Evolutionary conservation across 2,888 invertebrate genomes (phyloP).

Genomic region (Galeruca laticollis): DNA sequence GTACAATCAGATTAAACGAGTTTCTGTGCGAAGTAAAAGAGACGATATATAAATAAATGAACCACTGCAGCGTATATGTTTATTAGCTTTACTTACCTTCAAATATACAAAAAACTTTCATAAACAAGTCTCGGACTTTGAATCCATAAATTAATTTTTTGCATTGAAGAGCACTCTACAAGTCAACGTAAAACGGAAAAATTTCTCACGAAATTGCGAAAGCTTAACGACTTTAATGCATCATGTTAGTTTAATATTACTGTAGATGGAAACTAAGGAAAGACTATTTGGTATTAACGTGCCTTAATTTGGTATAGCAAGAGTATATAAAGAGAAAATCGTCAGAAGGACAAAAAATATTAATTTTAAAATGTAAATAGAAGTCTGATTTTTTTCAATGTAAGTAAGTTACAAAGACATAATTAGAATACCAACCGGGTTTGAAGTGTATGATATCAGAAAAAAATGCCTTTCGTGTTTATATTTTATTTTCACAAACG

Average conservation of each 20-base stretch:
- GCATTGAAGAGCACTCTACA: conserved; percentile 21
- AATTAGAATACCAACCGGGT: no score
- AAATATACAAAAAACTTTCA: conserved; percentile 21
- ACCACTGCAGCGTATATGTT: background rate
- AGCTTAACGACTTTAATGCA: conserved; percentile 20
- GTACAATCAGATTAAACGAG: background rate
- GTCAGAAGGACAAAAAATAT: no score
- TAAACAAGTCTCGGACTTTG: conserved; percentile 13
- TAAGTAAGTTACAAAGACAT: no score
- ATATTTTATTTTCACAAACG: background rate
- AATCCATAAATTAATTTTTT: conserved; percentile 26
- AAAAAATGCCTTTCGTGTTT: no score
- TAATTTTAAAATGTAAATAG: no score
- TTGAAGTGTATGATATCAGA: no score
- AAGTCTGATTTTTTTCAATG: no score
- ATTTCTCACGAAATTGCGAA: conserved; percentile 16
- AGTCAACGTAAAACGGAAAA: conserved; percentile 20
- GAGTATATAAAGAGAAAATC: background rate
- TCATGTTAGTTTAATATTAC: conserved; percentile 12
- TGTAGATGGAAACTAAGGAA: conserved; percentile 8
- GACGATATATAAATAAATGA: background rate
- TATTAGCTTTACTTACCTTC: background rate
- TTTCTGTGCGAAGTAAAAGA: no score
- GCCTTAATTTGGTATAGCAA: background rate
- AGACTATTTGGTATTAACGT: conserved; percentile 6